Evolutionary conservation across 2,797 vertebrate species (phyloP), one percentile per base, ranked within the genome.

Genomic region (Salmo trutta): DNA sequence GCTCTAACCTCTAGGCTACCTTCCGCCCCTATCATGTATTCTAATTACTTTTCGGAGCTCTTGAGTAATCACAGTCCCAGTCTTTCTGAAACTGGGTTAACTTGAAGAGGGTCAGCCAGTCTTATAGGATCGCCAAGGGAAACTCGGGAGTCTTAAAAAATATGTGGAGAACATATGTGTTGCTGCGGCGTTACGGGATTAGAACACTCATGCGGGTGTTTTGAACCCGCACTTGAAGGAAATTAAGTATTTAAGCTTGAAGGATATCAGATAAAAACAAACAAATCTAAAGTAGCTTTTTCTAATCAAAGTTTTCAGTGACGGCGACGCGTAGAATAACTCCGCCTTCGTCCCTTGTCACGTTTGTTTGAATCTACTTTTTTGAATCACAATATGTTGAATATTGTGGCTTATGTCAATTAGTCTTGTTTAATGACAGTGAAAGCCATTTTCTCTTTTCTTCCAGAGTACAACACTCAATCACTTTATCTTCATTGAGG

Each of bases 121-220:
- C 83, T 90, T 88, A 88, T 83, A 52, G 79, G 76, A 84, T 83
- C 84, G 81, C 80, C 47, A 75, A 53, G 67, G 76, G 76, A 77
- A 80, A 79, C 78, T 51, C 2, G 53, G 29, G 56, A 56, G 81
- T 79, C 82, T 86, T 87, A 80, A 79, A 81, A 79, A 75, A 82
- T 79, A 21, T 79, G 3, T 27, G 68, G 17, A 54, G 74, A 85
- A 81, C 84, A 82, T 85, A 52, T 84, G 86, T 84, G 83, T 87
- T 66, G 31, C 66, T 79, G 70, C 80, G 59, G 16, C 62, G 78
- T 79, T 19, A 65, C n/a, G 78, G 21, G 82, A 90, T 91, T 88
- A 89, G 82, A 88, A 79, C 15, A 5, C n/a, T n/a, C 78, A 66
- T 71, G 83, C 82, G 82, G 80, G 77, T 68, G 67, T 81, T 84